A percentile compares a stretch with the other conserved stretches of the same genome.
Conservation (phyloP, 1,140 invertebrate species). For the Drosophila repleta region DNA sequence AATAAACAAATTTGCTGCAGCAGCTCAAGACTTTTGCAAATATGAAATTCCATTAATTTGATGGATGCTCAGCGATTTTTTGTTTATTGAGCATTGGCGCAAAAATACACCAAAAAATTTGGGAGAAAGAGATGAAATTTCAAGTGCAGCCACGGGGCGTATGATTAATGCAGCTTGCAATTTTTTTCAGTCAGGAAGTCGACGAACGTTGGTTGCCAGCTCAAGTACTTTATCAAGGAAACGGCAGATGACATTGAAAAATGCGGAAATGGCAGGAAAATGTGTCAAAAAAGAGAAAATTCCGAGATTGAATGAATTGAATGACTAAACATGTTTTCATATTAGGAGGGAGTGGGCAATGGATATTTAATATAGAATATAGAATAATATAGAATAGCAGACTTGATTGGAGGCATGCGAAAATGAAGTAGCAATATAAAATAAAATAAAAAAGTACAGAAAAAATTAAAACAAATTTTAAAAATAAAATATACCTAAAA, state of each 20-base stretch:
- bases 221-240: neutral
- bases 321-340: conserved; percentile 5
- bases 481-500: no score
- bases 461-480: no score
- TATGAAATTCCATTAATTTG: conserved; percentile 77
- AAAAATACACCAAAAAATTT: neutral
- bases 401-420: neutral
- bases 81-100: neutral
- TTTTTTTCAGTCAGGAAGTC: conserved; percentile 14
- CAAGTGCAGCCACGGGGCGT: conserved; percentile 41
- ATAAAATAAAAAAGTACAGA: no score
- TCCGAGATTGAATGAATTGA: neutral
- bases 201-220: neutral
- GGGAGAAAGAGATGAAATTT: conserved; percentile 16
- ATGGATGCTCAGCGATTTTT: conserved; percentile 42
- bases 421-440: no score
- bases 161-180: conserved; percentile 67
- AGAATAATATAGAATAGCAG: no score
- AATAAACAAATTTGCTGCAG: conserved; percentile 59
- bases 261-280: neutral
- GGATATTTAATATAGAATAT: no score
- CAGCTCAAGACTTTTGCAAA: conserved; percentile 43
- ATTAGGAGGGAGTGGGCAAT: neutral
- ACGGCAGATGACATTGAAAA: conserved; percentile 12
- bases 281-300: neutral